Evolutionary conservation across 2,888 invertebrate genomes (phyloP), one percentile per base, ranked within the genome.

Genomic region (Allygus modestus): DNA sequence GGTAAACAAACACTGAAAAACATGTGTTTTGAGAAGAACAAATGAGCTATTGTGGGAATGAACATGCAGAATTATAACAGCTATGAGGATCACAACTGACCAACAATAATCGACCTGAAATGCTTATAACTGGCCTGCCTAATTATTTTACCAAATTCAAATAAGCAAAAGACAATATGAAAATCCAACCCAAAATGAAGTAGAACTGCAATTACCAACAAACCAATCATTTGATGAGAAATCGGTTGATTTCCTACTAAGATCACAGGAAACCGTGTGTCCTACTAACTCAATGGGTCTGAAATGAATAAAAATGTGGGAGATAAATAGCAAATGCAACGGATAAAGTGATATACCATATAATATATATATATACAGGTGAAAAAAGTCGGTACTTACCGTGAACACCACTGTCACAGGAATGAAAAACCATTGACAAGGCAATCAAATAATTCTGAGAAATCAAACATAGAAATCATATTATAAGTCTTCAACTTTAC

Each of bases 381-480:
- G 46, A 46, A 9, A 1, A 46, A 46, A 46, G 54, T 23, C 4
- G 20, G 20, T 54, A 54, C 54, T 54, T 54, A 54, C 54, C 54
- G 4, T 54, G 23, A 23, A 58, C 23, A 28, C 26, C 1, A 65
- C 28, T 28, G 31, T 23, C 20, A 65, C 28, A 65, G 31, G 28
- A 65, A 54, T 15, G 15, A 54, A 7, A 20, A 54, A 54, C n/a
- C 15, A 54, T 41, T 11, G 41, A 2, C 9, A 41, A 73, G 41
- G n/a, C 31, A 69, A 5, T 65, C 15, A 28, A 28, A 26, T 28
- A n/a, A 23, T 17, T 51, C 4, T 79, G 79, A 79, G 79, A 79
- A 79, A 79, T 9, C 79, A 79, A 28, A 51, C 79, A 79, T 31
- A 79, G 79, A 79, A 33, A 79, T 58, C 54, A 77, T 77, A 79